Conservation (phyloP, 2,113 vertebrate species). For the Albula glossodonta region DNA sequence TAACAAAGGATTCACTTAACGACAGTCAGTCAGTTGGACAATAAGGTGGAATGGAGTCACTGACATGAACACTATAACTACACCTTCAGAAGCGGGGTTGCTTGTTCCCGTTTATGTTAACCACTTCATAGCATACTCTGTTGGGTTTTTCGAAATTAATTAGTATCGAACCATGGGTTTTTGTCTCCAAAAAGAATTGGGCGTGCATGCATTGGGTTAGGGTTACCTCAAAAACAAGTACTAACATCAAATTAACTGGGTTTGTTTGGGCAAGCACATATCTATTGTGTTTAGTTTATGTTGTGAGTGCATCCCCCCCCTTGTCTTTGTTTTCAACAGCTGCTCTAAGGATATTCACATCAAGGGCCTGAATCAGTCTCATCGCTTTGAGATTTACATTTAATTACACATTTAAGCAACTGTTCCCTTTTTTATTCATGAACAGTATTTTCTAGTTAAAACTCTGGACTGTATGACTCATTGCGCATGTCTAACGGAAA, state of each 20-base stretch:
- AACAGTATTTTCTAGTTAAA: not conserved
- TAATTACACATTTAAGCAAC: not conserved
- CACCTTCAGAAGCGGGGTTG: not conserved
- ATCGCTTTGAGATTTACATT: not conserved
- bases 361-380: not conserved
- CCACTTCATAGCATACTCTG: not conserved
- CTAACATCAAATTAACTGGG: not conserved
- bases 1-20: slow-evolving; percentile 11
- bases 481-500: not conserved
- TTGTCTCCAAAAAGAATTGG: not conserved
- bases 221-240: not conserved
- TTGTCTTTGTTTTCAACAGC: not conserved
- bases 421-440: not conserved
- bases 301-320: not conserved
- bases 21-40: slow-evolving; percentile 6
- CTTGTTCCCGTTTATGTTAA: not conserved
- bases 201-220: not conserved
- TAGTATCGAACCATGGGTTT: too few relatives aligned
- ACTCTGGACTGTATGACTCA: not conserved
- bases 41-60: slow-evolving; percentile 8
- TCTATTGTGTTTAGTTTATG: not conserved
- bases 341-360: not conserved
- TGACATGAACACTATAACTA: not conserved
- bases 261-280: not conserved
- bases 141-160: not conserved